phyloP scores from a whole-genome alignment of 2,113 vertebrate species.

The Ceratotherium simum region DNA sequence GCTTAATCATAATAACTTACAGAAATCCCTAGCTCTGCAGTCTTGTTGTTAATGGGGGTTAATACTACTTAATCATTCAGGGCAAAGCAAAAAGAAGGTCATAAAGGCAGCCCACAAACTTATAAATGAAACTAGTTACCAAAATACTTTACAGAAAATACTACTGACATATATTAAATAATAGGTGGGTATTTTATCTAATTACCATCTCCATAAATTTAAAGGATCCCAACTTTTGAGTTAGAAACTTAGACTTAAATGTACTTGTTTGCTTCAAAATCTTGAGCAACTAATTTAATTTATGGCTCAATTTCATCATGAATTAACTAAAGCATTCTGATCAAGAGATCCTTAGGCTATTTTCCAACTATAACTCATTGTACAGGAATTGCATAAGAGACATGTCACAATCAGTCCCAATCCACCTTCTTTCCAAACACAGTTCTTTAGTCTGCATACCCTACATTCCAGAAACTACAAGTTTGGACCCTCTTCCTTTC shows the following conservation, averaged over 20 bases:
- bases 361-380: background rate
- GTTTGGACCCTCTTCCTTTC: background rate
- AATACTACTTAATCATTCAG: constrained; percentile 9
- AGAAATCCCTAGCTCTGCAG: background rate
- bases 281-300: background rate
- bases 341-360: background rate
- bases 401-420: background rate
- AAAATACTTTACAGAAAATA: constrained; percentile 2
- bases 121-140: background rate
- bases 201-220: background rate
- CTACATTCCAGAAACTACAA: background rate
- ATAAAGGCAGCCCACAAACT: background rate
- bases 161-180: background rate
- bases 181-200: background rate
- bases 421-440: background rate
- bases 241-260: background rate
- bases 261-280: background rate
- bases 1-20: background rate
- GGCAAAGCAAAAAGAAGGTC: background rate
- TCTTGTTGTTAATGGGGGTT: background rate
- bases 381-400: background rate
- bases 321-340: background rate
- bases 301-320: background rate
- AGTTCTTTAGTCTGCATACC: background rate
- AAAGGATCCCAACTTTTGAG: background rate